A percentile compares a stretch with the other conserved stretches of the same genome.
Conservation (phyloP, 2,113 vertebrate species). For the Orientallactaga bullata region DNA sequence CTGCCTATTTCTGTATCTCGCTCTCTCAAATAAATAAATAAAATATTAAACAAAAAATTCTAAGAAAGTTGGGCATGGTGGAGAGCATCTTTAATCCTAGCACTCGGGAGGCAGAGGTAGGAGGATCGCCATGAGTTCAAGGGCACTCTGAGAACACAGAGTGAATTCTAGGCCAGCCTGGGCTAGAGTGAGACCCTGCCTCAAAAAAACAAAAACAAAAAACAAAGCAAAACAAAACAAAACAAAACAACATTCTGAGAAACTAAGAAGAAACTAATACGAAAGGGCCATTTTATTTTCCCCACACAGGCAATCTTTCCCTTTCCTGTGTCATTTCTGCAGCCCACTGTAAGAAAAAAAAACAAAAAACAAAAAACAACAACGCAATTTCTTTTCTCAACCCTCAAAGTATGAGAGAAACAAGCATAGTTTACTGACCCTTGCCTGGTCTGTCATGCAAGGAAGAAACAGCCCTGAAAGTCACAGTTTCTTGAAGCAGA, state of each 20-base stretch:
- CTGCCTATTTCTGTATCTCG: too few relatives aligned
- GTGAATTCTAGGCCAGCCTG: too few relatives aligned
- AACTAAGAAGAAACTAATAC: neutral
- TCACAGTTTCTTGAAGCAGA: neutral
- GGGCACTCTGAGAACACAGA: too few relatives aligned
- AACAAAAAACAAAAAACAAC: neutral
- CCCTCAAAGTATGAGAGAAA: neutral
- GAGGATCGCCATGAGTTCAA: too few relatives aligned
- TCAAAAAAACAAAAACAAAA: too few relatives aligned
- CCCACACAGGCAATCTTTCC: neutral
- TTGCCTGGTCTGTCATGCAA: neutral
- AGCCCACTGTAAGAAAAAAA: neutral
- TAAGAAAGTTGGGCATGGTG: too few relatives aligned
- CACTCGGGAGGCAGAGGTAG: too few relatives aligned
- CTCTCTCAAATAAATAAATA: too few relatives aligned
- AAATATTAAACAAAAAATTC: too few relatives aligned
- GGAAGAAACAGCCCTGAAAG: neutral
- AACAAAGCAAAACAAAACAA: too few relatives aligned
- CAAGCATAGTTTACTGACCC: neutral
- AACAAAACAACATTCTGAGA: neutral
- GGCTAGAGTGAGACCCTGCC: too few relatives aligned
- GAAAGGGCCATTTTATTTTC: neutral
- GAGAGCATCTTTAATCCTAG: too few relatives aligned
- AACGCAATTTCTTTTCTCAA: neutral
- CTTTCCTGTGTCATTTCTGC: neutral